Base-by-base conservation (phyloP, 2,113 vertebrate genomes). In the Pyxicephalus adspersus region DNA sequence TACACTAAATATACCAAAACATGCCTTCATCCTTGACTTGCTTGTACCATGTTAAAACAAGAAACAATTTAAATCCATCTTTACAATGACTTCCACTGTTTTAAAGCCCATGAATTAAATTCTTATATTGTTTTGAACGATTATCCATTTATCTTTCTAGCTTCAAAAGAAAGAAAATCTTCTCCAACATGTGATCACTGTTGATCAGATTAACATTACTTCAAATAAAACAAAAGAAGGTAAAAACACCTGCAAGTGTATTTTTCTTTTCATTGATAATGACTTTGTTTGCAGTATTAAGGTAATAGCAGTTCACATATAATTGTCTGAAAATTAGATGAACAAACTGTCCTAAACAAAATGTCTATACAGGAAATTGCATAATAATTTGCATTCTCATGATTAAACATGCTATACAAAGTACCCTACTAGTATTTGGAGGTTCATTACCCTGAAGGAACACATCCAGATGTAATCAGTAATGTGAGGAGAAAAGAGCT, bases 11-110 rank as follows among this genome's bases (percentile, higher is more conserved):
- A 85, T 88, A 90, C 87, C 89, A 91, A 90, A 90, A 91, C 90
- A 88, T 91, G 87, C 93, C 89, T 82, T 83, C 84, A 90, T 89
- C 84, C 91, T 90, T 92, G 93, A 94, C 94, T 93, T 96, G 95
- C 92, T 93, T 92, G 93, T 93, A 92, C 91, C 86, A 91, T 89
- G 93, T 91, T 94, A 95, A 94, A 94, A 93, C 90, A 93, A 91
- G 92, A 94, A 94, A 94, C 93, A 94, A 92, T 87, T 94, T 90
- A 96, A 96, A 96, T 93, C 93, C 91, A 89, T 89, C 93, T 91
- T 92, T 92, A 95, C 93, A 94, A 95, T 92, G 94, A 92, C 91
- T 89, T 92, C 88, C 88, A 88, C 87, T 83, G 91, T 92, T 88
- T 3, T 1, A 87, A 80, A 73, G 86, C 86, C 79, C 82, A 86